These are phyloP conservation scores for Acropora tenuis DNA, from an alignment of 64 coral and sea anemone genomes.

Conservation along the genomic window DNA sequence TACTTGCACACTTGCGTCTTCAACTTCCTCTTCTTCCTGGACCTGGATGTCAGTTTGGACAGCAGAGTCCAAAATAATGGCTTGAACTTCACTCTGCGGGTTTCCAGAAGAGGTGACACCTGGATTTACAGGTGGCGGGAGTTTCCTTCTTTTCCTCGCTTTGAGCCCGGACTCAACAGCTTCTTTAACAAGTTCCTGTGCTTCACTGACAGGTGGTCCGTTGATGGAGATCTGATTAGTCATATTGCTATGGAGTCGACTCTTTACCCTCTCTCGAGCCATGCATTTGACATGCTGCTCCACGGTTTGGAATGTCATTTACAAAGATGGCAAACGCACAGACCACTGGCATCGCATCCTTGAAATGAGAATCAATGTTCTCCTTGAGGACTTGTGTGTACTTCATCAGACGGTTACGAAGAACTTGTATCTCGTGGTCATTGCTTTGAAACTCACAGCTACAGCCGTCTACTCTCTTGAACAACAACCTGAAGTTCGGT, in stretches of 20 bases:
- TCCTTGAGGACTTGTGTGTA: background rate
- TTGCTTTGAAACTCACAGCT: slow-evolving; percentile 12
- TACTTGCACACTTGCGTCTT: slow-evolving; percentile 45
- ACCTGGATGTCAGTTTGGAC: slow-evolving; percentile 40
- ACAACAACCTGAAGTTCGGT: slow-evolving; percentile 28
- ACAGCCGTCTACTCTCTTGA: slow-evolving; percentile 19
- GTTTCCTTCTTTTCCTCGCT: slow-evolving; percentile 26
- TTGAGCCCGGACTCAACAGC: slow-evolving; percentile 29
- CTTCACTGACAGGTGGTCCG: background rate
- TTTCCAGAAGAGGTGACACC: slow-evolving; percentile 12
- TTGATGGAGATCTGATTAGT: background rate
- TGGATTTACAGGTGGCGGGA: slow-evolving; percentile 10
- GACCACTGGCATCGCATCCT: slow-evolving; percentile 33
- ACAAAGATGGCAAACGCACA: slow-evolving; percentile 24
- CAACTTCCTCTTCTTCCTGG: slow-evolving; percentile 33
- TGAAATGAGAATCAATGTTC: background rate
- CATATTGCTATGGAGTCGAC: background rate
- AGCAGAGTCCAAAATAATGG: slow-evolving; percentile 52
- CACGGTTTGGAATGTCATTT: slow-evolving; percentile 36
- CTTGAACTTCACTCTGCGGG: slow-evolving; percentile 24
- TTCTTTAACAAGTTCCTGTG: slow-evolving; percentile 3
- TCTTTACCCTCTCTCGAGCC: slow-evolving; percentile 20
- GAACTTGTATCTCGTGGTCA: slow-evolving; percentile 10
- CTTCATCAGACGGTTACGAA: slow-evolving; percentile 48
- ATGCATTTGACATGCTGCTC: background rate